phyloP scores from a whole-genome alignment of 1,140 invertebrate genomes.

The Alviniconcha marisindica region DNA sequence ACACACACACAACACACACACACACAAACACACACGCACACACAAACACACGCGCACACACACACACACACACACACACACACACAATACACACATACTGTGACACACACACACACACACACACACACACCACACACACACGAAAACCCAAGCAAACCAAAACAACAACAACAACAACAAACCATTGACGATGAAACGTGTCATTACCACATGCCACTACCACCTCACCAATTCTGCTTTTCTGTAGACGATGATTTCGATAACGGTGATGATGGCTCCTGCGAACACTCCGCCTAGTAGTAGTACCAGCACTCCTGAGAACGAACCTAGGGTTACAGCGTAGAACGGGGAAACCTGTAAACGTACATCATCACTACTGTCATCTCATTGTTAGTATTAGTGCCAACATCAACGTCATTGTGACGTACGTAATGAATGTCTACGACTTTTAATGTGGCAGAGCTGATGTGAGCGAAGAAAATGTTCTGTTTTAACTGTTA shows the following conservation, averaged over 20 bases:
- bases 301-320: slow-evolving; percentile 61
- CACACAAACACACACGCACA: too few species aligned
- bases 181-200: too few species aligned
- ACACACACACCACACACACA: background rate
- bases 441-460: too few species aligned
- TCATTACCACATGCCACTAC: too few species aligned
- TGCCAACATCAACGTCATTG: background rate
- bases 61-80: too few species aligned
- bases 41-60: too few species aligned
- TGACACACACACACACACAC: too few species aligned
- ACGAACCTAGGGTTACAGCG: slow-evolving; percentile 57
- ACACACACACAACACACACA: too few species aligned
- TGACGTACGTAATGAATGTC: too few species aligned
- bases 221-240: slow-evolving; percentile 55
- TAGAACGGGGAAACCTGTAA: slow-evolving; percentile 39
- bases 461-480: too few species aligned
- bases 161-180: background rate
- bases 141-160: background rate
- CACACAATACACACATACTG: too few species aligned
- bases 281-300: slow-evolving; percentile 54
- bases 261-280: slow-evolving; percentile 51
- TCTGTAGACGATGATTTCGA: slow-evolving; percentile 58
- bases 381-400: background rate
- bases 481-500: too few species aligned
- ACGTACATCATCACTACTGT: background rate